phyloP scores from a whole-genome alignment of 2,888 invertebrate genomes.

The Priocnemis perturbator region DNA sequence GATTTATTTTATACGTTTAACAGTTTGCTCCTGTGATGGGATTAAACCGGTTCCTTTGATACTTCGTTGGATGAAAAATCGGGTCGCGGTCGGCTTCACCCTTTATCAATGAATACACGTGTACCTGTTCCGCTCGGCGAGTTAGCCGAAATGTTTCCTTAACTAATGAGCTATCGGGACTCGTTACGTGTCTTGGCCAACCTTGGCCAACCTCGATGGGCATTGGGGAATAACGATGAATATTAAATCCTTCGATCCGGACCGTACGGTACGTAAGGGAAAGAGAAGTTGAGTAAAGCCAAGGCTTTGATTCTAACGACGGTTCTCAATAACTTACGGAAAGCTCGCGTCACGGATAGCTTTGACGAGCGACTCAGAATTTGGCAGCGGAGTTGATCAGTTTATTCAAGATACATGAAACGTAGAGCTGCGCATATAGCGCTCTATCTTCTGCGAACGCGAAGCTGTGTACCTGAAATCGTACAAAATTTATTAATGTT shows the following conservation, averaged over 20 bases:
- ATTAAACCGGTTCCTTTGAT: too few species aligned
- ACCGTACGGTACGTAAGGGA: slow-evolving; percentile 1
- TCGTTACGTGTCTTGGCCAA: slow-evolving; percentile 21
- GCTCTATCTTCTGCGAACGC: too few species aligned
- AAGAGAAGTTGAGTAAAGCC: slow-evolving; percentile 5
- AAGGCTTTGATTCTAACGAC: not conserved
- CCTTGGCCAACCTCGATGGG: slow-evolving; percentile 10
- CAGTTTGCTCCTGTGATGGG: too few species aligned
- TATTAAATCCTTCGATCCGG: slow-evolving; percentile 33
- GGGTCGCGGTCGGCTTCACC: not conserved
- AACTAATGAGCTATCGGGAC: slow-evolving; percentile 36
- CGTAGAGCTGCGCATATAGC: too few species aligned
- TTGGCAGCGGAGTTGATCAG: slow-evolving; percentile 28
- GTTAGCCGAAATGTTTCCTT: slow-evolving; percentile 16
- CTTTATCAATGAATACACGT: slow-evolving; percentile 11
- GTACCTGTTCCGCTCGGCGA: slow-evolving; percentile 6
- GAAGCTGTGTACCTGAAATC: too few species aligned
- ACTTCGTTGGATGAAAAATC: too few species aligned
- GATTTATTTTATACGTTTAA: too few species aligned
- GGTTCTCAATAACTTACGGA: too few species aligned
- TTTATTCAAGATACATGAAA: too few species aligned
- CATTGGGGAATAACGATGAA: slow-evolving; percentile 25
- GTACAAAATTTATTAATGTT: too few species aligned
- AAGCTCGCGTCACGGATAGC: too few species aligned
- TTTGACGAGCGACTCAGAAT: slow-evolving; percentile 6